Conservation (phyloP, 2,797 vertebrate species). For the Typhlichthys subterraneus region DNA sequence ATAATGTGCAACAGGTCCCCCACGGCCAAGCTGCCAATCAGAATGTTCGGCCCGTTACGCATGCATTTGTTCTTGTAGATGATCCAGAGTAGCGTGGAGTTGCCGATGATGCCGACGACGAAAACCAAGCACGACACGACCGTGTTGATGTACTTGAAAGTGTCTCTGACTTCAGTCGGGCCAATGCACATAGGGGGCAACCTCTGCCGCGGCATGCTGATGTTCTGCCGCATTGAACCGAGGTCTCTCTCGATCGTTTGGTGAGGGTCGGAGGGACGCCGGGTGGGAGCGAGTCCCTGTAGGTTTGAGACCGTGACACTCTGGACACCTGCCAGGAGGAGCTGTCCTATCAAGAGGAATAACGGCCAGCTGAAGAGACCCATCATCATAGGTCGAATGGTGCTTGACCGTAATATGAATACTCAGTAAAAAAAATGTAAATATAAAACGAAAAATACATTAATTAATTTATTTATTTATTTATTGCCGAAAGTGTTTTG, state of each 20-base stretch:
- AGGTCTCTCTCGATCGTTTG: slow-evolving; percentile 52
- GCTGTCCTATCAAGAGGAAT: slow-evolving; percentile 41
- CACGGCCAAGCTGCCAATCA: slow-evolving; percentile 93
- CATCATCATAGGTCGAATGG: slow-evolving; percentile 46
- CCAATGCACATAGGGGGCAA: slow-evolving; percentile 82
- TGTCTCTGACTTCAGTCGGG: slow-evolving; percentile 84
- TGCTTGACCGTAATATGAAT: neutral
- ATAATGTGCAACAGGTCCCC: slow-evolving; percentile 94
- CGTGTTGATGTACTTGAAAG: slow-evolving; percentile 95
- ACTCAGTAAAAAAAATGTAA: too few species aligned
- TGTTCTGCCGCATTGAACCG: slow-evolving; percentile 59
- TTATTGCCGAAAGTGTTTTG: too few species aligned
- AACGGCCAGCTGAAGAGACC: slow-evolving; percentile 46
- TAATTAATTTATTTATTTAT: too few species aligned
- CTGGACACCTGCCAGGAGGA: slow-evolving; percentile 54
- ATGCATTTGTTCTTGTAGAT: slow-evolving; percentile 98
- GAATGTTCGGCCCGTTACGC: slow-evolving; percentile 94
- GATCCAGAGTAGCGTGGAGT: slow-evolving; percentile 91
- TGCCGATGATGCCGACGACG: slow-evolving; percentile 92
- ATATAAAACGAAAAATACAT: too few species aligned
- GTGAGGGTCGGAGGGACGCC: slow-evolving; percentile 39
- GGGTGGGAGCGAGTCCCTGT: neutral
- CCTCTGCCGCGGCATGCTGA: slow-evolving; percentile 60
- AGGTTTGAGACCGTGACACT: slow-evolving; percentile 32
- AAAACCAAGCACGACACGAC: slow-evolving; percentile 93